Evolutionary conservation across 2,888 invertebrate genomes (phyloP).

Genomic region (Cryptocephalus moraei): DNA sequence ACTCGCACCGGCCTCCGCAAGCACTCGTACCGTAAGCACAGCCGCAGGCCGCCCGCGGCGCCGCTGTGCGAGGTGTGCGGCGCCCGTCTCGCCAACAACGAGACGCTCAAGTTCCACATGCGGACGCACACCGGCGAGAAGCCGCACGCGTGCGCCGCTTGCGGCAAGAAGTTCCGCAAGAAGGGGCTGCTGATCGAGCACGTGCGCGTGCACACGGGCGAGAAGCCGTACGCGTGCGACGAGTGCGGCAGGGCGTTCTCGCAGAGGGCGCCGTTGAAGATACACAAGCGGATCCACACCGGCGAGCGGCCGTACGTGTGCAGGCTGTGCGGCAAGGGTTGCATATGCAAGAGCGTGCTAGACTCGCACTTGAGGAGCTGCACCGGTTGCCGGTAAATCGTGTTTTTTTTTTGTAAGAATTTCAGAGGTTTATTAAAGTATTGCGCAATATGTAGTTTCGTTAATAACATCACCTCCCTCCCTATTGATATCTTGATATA

Average conservation of each 20-base stretch:
- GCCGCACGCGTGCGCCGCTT: constrained; percentile 25
- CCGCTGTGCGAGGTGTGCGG: constrained; percentile 34
- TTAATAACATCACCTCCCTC: no score
- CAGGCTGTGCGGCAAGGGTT: constrained; percentile 20
- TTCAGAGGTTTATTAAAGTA: no score
- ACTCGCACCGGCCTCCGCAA: constrained; percentile 19
- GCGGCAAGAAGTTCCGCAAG: constrained; percentile 43
- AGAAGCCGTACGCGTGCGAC: constrained; percentile 33
- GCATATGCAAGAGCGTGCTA: constrained; percentile 20
- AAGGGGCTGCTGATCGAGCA: constrained; percentile 26
- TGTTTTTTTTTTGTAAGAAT: no score
- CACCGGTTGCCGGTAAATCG: constrained; percentile 7
- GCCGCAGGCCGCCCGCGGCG: constrained; percentile 10
- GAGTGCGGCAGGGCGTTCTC: constrained; percentile 44
- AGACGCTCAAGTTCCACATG: constrained; percentile 27
- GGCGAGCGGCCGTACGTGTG: constrained; percentile 27
- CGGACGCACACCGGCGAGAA: constrained; percentile 26
- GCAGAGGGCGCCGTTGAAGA: constrained; percentile 28
- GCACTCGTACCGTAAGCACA: constrained; percentile 21
- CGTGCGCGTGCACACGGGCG: constrained; percentile 29
- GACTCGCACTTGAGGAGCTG: constrained; percentile 19
- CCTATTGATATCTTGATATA: no score
- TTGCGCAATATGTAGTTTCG: no score
- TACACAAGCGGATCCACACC: constrained; percentile 29
- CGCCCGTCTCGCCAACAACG: constrained; percentile 26